A percentile compares a stretch with the other conserved stretches of the same genome.
These are phyloP conservation scores for Sialis lutaria DNA, from an alignment of 2,888 invertebrate genomes.

Conservation along the genomic window DNA sequence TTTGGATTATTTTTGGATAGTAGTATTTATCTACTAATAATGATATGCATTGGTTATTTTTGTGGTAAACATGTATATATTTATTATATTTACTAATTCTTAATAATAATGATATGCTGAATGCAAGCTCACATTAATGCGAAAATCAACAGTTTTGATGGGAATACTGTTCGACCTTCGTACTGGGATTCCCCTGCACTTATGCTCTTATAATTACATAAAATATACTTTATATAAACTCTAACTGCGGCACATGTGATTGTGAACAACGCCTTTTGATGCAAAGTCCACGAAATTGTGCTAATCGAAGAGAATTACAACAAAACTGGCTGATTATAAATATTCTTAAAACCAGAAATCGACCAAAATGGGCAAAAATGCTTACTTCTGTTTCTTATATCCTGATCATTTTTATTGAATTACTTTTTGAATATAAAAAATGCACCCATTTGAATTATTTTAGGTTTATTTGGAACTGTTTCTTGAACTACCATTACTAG, in stretches of 20 bases:
- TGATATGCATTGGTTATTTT: slow-evolving; percentile 1
- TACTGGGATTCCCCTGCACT: neutral
- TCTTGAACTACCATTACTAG: too few relatives aligned
- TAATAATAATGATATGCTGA: slow-evolving; percentile 10
- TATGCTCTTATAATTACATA: neutral
- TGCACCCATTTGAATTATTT: too few relatives aligned
- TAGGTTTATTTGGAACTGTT: too few relatives aligned
- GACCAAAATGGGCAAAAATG: too few relatives aligned
- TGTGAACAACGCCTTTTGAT: slow-evolving; percentile 8
- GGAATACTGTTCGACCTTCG: neutral
- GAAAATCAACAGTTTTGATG: neutral
- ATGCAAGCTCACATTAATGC: slow-evolving; percentile 9
- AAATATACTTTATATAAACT: slow-evolving; percentile 10
- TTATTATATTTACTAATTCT: slow-evolving; percentile 1
- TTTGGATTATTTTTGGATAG: too few relatives aligned
- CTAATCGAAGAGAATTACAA: too few relatives aligned
- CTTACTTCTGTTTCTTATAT: too few relatives aligned
- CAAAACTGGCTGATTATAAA: too few relatives aligned
- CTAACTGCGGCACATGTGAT: slow-evolving; percentile 23
- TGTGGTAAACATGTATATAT: neutral
- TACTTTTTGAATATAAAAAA: too few relatives aligned
- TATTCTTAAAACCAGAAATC: too few relatives aligned
- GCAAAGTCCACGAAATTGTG: too few relatives aligned
- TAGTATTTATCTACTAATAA: neutral
- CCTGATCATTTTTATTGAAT: too few relatives aligned